Evolutionary conservation across 2,888 invertebrate genomes (phyloP), one percentile per base, ranked within the genome.

Genomic region (Cinara cedri): DNA sequence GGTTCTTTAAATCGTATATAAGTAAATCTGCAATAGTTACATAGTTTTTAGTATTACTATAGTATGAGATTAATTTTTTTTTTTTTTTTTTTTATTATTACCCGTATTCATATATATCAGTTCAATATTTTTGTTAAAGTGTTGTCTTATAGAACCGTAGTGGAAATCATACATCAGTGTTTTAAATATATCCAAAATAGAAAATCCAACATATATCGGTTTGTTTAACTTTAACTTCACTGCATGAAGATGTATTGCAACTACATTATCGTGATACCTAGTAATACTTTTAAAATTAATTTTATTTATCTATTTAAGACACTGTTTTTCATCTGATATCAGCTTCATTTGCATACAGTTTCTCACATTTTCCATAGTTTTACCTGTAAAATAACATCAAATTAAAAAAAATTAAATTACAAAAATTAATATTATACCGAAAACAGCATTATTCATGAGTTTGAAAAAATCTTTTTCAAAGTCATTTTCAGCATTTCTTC

Each of bases 151-250:
- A 3, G 46, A 19, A 10, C 6, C 21, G 14, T 65, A 63, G 19
- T 63, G 42, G 13, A 63, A 63, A n/a, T 63, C n/a, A n/a, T 63
- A 63, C 42, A 63, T 63, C 42, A 63, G 11, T 9, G 42, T 63
- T 44, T 63, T 63, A 11, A 21, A 65, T 26, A 46, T 65, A 13
- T 65, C 65, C n/a, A 34, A 42, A 8, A 63, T 24, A 10, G 65
- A 65, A 46, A 65, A 65, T 46, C 46, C 65, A 8, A 46, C 65
- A 14, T 65, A 65, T 3, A 46, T 46, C 11, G 65, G 65, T 46
- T 65, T 65, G 21, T 65, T 24, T 13, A 65, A 65, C 21, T 44
- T 65, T 46, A 44, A 44, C 13, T 13, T 3, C 3, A 42, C 63
- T 3, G 1, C 16, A 42, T 63, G 2, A 3, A 63, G n/a, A n/a